Evolutionary conservation across 2,888 invertebrate genomes (phyloP).

Genomic region (Aphidius colemani): DNA sequence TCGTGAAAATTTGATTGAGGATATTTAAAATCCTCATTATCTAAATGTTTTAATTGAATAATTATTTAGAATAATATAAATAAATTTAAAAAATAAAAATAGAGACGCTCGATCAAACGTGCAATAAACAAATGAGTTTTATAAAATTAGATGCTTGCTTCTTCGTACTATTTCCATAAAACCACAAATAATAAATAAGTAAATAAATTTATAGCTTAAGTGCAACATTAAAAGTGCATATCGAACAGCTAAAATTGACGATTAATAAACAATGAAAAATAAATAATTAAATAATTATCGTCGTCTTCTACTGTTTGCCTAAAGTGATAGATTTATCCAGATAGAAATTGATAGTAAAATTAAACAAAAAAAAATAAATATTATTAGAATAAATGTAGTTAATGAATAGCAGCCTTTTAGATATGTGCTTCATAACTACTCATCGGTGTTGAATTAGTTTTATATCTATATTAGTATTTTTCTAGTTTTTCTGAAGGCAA

Average conservation of each 20-base stretch:
- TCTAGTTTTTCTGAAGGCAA: conserved; percentile 10
- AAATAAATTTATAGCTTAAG: neutral
- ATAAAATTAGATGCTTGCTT: neutral
- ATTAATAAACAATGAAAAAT: neutral
- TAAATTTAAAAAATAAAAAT: neutral
- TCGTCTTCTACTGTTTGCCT: neutral
- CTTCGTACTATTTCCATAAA: conserved; percentile 2
- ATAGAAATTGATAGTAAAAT: conserved; percentile 6
- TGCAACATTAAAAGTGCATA: too few relatives aligned
- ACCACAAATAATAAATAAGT: neutral
- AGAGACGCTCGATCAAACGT: conserved; percentile 26
- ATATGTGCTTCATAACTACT: too few relatives aligned
- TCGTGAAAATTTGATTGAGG: conserved; percentile 25
- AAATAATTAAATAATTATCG: neutral
- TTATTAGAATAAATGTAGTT: neutral
- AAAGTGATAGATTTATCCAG: neutral
- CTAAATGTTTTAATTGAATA: conserved; percentile 20
- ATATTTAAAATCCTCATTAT: conserved; percentile 22
- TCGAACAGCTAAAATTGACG: too few relatives aligned
- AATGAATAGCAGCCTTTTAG: too few relatives aligned
- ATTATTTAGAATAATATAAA: conserved; percentile 15
- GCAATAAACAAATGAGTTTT: neutral
- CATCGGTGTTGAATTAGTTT: conserved; percentile 16
- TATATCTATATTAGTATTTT: conserved; percentile 22
- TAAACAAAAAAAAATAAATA: conserved; percentile 20